Evolutionary conservation across 53 echinoderm and acorn worm species (phyloP).

Genomic region (Apostichopus leukothele): DNA sequence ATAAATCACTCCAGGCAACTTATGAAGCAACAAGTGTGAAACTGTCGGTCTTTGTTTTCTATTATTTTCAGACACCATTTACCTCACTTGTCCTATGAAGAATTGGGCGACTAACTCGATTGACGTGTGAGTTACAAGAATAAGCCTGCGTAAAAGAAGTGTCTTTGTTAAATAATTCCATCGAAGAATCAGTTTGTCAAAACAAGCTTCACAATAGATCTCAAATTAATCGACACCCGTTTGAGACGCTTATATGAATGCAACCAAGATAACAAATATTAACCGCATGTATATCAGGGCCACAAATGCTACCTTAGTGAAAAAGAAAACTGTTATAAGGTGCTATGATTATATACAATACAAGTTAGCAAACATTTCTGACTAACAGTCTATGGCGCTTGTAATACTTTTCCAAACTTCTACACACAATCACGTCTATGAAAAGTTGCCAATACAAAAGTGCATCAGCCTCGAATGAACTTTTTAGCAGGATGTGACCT

Average conservation of each 20-base stretch:
- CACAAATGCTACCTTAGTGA: not conserved
- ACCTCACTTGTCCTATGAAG: not conserved
- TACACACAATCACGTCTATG: not conserved
- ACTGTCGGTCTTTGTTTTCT: not conserved
- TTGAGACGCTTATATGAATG: not conserved
- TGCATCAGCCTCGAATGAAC: not conserved
- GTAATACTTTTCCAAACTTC: not conserved
- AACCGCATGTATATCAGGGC: too few relatives aligned
- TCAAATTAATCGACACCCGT: constrained; percentile 1
- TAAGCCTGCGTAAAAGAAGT: not conserved
- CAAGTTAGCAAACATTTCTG: not conserved
- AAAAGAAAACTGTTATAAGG: not conserved
- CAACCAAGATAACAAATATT: not conserved
- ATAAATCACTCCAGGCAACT: not conserved
- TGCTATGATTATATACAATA: not conserved
- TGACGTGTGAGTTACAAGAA: constrained; percentile 5
- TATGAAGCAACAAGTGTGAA: not conserved
- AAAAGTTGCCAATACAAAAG: not conserved
- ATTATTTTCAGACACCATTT: not conserved
- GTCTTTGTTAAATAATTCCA: constrained; percentile 1
- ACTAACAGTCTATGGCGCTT: not conserved
- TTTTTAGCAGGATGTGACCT: not conserved
- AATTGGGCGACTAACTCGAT: not conserved
- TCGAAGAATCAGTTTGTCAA: not conserved
- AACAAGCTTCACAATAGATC: not conserved